Base-by-base conservation (phyloP, 2,797 vertebrate genomes). In the Euthynnus affinis region DNA sequence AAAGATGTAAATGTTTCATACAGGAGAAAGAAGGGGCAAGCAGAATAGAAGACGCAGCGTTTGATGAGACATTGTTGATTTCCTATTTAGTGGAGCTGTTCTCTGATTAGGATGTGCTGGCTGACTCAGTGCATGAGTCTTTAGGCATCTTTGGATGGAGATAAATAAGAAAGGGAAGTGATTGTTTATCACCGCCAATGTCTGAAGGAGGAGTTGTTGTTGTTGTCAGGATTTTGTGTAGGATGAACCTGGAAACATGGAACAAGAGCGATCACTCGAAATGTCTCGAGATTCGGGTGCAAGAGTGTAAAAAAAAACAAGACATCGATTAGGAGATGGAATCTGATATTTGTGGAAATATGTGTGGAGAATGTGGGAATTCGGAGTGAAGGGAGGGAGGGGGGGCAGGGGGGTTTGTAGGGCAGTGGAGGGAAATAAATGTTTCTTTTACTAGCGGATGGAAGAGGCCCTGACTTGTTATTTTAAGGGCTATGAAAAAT, bases 101-200 rank as follows among this genome's bases (percentile, higher is more conserved):
- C 34, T 62, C 55, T 4, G 12, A 29, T 74, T 29, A 51, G 37
- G 17, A 32, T 27, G 1, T 34, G 20, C 23, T 8, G 58, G 46
- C 23, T 83, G 80, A 80, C 75, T 83, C 72, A 66, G 57, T 64
- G 74, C 49, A 74, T 55, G 67, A 74, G 68, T 78, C 63, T 48
- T 20, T 37, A 9, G 67, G 46, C 3, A 3, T 68, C 32, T 59
- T 37, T 37, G 55, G 48, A 20, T 49, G 17, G 70, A 12, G 22
- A 60, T 64, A 34, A 70, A 62, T 69, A 40, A 52, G 32, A 61
- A 71, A 44, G 18, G 22, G 22, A 70, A 67, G 49, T 34, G 53
- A 60, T 52, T 66, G 14, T 53, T 72, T 48, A 53, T 59, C 27
- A 34, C 55, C 67, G 68, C 29, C 60, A 44, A 12, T 13, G 61